Evolutionary conservation across 2,888 invertebrate genomes (phyloP), one percentile per base, ranked within the genome.

Genomic region (Drosophila nr. fundita): DNA sequence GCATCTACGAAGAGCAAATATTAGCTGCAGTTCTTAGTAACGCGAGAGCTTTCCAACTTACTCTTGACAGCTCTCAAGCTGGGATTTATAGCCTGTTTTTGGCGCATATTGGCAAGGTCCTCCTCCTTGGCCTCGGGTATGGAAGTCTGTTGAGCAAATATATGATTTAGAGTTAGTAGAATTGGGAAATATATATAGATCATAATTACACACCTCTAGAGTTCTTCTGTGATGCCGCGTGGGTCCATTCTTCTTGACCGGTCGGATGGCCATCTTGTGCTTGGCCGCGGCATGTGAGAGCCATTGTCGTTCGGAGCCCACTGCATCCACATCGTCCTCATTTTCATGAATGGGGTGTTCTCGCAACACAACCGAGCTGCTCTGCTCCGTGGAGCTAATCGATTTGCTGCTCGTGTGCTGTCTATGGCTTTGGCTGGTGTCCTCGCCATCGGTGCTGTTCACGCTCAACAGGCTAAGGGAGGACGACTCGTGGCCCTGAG

Each of bases 71-170:
- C 57, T 42, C 63, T 53, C 5, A 89, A 4, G 29, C 59, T 73
- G 36, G 84, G 80, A 57, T 65, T 76, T 21, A 24, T 63, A 27
- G 62, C 29, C 91, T 95, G 76, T 18, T 69, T 95, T 90, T 95
- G 95, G 82, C 94, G 92, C 93, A 95, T 94, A 94, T 95, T 94
- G 82, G 94, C 94, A 87, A 94, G 93, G 15, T 45, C 45, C 92
- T 96, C 96, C 94, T 96, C 96, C 93, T 96, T 96, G 70, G 96
- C 95, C 94, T 96, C 96, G 78, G 96, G 96, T 86, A 96, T 96
- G 70, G 96, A 95, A 73, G 96, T 87, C 92, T 91, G 95, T 90
- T 15, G 18, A 10, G 7, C 21, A 36, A 61, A 66, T n/a, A 2
- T 7, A 8, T n/a, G n/a, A 55, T 21, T 8, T 13, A n/a, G 4